Evolutionary conservation across 2,113 vertebrate genomes (phyloP).

Genomic region (Sula dactylatra): DNA sequence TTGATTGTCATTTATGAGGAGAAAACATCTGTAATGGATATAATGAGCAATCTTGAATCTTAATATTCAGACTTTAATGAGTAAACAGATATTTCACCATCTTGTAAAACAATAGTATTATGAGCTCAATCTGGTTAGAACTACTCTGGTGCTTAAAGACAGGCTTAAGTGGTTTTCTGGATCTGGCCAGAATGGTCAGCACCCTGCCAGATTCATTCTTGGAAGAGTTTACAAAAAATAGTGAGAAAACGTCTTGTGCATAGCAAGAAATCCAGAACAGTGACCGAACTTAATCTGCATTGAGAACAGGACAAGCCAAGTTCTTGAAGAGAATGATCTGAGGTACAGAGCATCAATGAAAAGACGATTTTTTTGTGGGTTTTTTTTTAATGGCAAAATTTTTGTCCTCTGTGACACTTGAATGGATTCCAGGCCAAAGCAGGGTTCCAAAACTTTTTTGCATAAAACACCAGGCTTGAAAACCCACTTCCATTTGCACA

Average conservation of each 20-base stretch:
- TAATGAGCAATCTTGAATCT: constrained; percentile 51
- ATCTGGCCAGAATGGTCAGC: constrained; percentile 53
- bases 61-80: constrained; percentile 68
- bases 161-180: constrained; percentile 63
- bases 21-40: constrained; percentile 68
- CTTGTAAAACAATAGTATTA: constrained; percentile 67
- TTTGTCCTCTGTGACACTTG: not conserved
- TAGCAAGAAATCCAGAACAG: constrained; percentile 52
- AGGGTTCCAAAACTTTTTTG: not conserved
- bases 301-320: not conserved
- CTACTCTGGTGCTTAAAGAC: constrained; percentile 52
- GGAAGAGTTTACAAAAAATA: constrained; percentile 18
- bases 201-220: constrained; percentile 54
- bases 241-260: constrained; percentile 23
- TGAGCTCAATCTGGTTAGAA: constrained; percentile 61
- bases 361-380: not conserved
- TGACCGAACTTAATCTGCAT: not conserved
- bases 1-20: constrained; percentile 67
- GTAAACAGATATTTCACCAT: constrained; percentile 70
- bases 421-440: not conserved
- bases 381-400: not conserved
- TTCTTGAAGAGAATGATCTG: constrained; percentile 44
- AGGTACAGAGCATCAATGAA: not conserved
- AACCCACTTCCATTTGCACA: not conserved
- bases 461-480: not conserved